These are phyloP conservation scores for Cinara cedri DNA, from an alignment of 2,888 invertebrate species.

Conservation along the genomic window DNA sequence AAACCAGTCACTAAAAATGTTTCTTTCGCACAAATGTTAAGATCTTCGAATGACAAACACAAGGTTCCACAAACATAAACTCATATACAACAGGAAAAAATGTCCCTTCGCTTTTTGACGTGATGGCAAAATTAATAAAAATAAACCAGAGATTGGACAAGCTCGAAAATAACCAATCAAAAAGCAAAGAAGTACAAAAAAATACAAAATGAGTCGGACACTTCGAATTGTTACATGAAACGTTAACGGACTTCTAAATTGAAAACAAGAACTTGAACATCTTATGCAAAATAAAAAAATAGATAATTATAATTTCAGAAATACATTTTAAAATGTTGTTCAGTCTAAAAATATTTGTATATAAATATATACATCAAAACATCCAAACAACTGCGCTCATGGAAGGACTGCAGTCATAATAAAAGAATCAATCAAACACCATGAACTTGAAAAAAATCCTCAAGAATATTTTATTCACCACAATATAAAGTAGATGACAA, in stretches of 20 bases:
- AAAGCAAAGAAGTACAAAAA: too few relatives aligned
- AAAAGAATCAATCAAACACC: background rate
- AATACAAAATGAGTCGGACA: too few relatives aligned
- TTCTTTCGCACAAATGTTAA: background rate
- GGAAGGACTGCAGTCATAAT: background rate
- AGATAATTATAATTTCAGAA: background rate
- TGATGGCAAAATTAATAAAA: too few relatives aligned
- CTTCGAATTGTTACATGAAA: background rate
- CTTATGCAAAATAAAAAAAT: background rate
- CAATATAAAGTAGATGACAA: too few relatives aligned
- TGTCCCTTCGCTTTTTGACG: too few relatives aligned
- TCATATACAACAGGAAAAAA: background rate
- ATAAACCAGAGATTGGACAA: too few relatives aligned
- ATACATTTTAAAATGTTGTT: background rate
- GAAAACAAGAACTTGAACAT: background rate
- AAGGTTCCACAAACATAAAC: background rate
- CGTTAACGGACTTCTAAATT: background rate
- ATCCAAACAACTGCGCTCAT: background rate
- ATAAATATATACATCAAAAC: background rate
- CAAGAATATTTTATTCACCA: background rate
- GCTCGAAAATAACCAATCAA: too few relatives aligned
- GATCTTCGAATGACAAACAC: background rate
- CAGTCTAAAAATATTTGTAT: background rate
- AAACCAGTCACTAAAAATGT: background rate
- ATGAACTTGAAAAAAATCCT: background rate